Evolutionary conservation across 1,140 invertebrate species (phyloP), one percentile per base, ranked within the genome.

Genomic region (Drosophila rhopaloa): DNA sequence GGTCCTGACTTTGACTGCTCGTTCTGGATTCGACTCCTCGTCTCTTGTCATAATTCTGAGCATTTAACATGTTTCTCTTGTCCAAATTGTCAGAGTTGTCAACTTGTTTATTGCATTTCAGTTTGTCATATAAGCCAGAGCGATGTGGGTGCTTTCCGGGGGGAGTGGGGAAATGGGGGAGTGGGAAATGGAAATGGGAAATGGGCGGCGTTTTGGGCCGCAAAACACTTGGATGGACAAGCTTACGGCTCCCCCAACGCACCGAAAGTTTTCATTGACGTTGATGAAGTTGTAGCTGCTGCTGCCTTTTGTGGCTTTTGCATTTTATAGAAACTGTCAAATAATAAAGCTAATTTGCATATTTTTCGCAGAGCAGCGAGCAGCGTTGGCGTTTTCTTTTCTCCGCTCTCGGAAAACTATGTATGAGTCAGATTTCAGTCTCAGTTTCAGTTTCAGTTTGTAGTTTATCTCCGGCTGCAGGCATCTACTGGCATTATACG

Each of bases 81-180:
- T 82, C 79, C 80, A 82, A 82, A 82, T 74, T 82, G 67, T 82
- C 79, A 82, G 79, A 81, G 73, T 78, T 82, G 79, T 78, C 79
- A 82, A 82, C 73, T 82, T 82, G 79, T 82, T 82, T 82, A 78
- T 82, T 82, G 79, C 79, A 82, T 82, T 82, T 82, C 58, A 74
- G 73, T 79, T 79, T 79, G 75, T 79, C 76, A 79, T 73, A 72
- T 72, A 73, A 72, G 67, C 67, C 50, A 41, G 51, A 29, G 68
- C 53, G 47, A 58, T 71, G 51, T 72, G 43, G 53, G 54, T 50
- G 38, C 53, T 10, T 46, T 63, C 27, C 24, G 7, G 57, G 14
- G 14, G 44, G 19, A 19, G 10, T 29, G 57, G 41, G 37, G 8
- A 1, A 8, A 1, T 6, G 2, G 29, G 6, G 8, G 29, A 16